Evolutionary conservation across 2,888 invertebrate genomes (phyloP), one percentile per base, ranked within the genome.

Genomic region (Ormyrus thymus): DNA sequence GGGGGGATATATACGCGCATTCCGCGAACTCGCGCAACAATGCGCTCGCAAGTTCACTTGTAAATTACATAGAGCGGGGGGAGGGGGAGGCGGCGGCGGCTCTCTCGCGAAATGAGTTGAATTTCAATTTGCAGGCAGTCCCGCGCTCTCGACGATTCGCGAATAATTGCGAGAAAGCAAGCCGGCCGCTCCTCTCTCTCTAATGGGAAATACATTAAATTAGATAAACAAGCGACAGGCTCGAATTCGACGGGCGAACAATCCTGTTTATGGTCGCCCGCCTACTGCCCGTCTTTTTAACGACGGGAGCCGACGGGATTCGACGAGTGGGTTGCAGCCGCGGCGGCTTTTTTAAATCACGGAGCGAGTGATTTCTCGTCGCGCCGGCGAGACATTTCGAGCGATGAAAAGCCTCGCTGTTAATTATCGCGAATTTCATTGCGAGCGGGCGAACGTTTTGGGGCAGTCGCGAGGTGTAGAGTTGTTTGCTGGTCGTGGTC

Each of bases 101-200:
- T 50, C 9, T 15, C 56, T 48, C n/a, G 73, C 73, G 74, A 76
- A 79, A 79, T 76, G 66, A 79, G 79, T 76, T 77, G 80, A 73
- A 77, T 80, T 80, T 80, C 80, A 80, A 80, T 80, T 80, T 77
- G 65, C 53, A 62, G 65, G 50, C n/a, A 5, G 13, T 55, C 53
- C 48, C 45, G 46, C 51, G 29, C 7, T 5, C 56, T 6, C 68
- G 61, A 53, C 78, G 64, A 70, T 69, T 73, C 56, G 45, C 74
- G 65, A 75, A 75, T 70, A 70, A 79, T 70, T 70, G 53, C 65
- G 68, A 68, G 56, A 68, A 68, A 70, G n/a, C 53, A 29, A 29
- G 43, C 29, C 29, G 46, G 46, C 9, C n/a, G 62, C 29, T 29
- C 29, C 3, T 3, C 29, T 29, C 50, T 11, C 55, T 6, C n/a